Evolutionary conservation across 2,888 invertebrate genomes (phyloP).

Genomic region (Spodoptera littoralis): DNA sequence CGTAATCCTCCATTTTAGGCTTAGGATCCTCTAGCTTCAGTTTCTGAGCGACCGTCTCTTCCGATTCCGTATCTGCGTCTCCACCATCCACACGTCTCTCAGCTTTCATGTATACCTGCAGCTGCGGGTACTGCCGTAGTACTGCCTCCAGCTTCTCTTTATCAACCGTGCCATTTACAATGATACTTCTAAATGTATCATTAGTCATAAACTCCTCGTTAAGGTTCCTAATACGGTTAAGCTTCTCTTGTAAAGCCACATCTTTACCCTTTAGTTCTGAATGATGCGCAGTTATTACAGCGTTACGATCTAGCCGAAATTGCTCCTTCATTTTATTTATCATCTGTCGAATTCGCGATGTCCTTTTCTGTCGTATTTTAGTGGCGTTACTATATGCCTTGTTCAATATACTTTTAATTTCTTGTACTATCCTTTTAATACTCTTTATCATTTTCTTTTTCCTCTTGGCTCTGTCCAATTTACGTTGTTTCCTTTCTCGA

Average conservation of each 20-base stretch:
- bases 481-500: constrained; percentile 33
- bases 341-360: constrained; percentile 76
- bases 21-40: too few relatives aligned
- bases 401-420: constrained; percentile 73
- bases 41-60: too few relatives aligned
- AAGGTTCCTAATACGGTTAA: constrained; percentile 66
- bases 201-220: constrained; percentile 72
- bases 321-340: constrained; percentile 74
- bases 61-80: too few relatives aligned
- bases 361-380: constrained; percentile 69
- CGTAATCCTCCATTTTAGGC: too few relatives aligned
- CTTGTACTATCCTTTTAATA: constrained; percentile 71
- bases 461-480: constrained; percentile 27
- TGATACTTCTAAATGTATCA: constrained; percentile 72
- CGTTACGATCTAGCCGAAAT: constrained; percentile 73
- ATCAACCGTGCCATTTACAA: constrained; percentile 69
- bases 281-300: constrained; percentile 74
- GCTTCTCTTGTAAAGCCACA: constrained; percentile 55
- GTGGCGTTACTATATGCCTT: constrained; percentile 74
- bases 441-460: constrained; percentile 73
- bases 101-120: constrained; percentile 45
- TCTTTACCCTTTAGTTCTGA: constrained; percentile 72
- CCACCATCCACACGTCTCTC: constrained; percentile 26
- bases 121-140: constrained; percentile 73
- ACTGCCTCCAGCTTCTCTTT: constrained; percentile 64